Evolutionary conservation across 2,888 invertebrate species (phyloP).

Genomic region (Tuberolachnus salignus): DNA sequence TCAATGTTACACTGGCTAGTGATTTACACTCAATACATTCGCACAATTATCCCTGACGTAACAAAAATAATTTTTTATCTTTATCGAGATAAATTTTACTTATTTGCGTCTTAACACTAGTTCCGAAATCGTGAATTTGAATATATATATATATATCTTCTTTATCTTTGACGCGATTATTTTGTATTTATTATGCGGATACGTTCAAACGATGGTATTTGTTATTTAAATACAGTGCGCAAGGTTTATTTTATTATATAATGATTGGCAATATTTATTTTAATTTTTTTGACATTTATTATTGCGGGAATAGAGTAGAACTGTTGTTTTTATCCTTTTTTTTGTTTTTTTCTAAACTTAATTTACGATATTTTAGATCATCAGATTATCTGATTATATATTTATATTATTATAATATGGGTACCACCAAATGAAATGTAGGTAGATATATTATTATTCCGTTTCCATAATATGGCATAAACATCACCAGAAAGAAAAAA

Average conservation of each 20-base stretch:
- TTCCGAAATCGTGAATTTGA: no score
- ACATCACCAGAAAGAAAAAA: background rate
- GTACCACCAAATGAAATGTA: conserved; percentile 11
- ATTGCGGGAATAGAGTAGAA: background rate
- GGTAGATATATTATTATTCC: conserved; percentile 7
- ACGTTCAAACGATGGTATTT: no score
- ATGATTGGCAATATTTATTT: conserved; percentile 24
- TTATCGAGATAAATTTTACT: no score
- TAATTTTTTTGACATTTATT: background rate
- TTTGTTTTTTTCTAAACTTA: conserved; percentile 10
- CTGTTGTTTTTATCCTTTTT: conserved; percentile 33
- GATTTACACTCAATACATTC: no score
- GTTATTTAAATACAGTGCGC: no score
- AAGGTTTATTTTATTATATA: conserved; percentile 5
- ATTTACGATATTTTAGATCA: background rate
- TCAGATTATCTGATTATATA: background rate
- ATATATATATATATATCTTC: no score
- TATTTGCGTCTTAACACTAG: no score
- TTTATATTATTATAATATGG: no score
- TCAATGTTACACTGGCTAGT: no score
- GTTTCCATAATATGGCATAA: conserved; percentile 13
- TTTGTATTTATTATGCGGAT: background rate
- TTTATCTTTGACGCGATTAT: no score
- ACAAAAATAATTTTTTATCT: no score
- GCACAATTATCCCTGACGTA: no score